Base-by-base conservation (phyloP, 2,797 vertebrate species). In the Craterocephalus amniculus region DNA sequence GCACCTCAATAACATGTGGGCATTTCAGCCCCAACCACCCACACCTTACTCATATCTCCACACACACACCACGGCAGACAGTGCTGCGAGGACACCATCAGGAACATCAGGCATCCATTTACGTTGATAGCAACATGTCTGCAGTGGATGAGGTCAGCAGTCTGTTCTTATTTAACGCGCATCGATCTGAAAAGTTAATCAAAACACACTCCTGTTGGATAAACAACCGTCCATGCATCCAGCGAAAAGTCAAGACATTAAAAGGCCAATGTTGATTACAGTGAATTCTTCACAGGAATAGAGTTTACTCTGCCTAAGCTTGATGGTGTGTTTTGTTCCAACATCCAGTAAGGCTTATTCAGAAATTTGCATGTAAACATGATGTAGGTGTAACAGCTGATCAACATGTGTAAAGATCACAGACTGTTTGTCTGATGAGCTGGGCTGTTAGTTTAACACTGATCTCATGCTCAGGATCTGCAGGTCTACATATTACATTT, bases 91-190 rank as follows among this genome's bases (percentile, higher is more conserved):
- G 24, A 81, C 45, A 70, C 61, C 58, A 55, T 77, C 67, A 52
- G 45, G 67, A 76, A 72, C 58, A 57, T 64, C 77, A 79, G 35
- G 67, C 74, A 78, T 57, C 52, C 81, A 79, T 82, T 87, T 57
- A 64, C 55, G 70, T 65, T 62, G 49, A 63, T 8, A 27, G 48
- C 24, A 58, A 79, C 59, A 49, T 36, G 35, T 74, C 67, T 62
- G 54, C 57, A 63, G 62, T 63, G 67, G 73, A 86, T 70, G 73
- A 83, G 67, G 73, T 81, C 83, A 83, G 76, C 80, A 29, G 48
- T 69, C 58, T 76, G 64, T 38, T 72, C 83, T 72, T 70, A 62
- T 80, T 81, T 79, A 80, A 78, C 70, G 34, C 62, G 45, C 67
- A 45, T 40, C 64, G n/a, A 76, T 79, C 63, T 38, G 1, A 24